Evolutionary conservation across 2,113 vertebrate species (phyloP).

Genomic region (Tapirus terrestris): DNA sequence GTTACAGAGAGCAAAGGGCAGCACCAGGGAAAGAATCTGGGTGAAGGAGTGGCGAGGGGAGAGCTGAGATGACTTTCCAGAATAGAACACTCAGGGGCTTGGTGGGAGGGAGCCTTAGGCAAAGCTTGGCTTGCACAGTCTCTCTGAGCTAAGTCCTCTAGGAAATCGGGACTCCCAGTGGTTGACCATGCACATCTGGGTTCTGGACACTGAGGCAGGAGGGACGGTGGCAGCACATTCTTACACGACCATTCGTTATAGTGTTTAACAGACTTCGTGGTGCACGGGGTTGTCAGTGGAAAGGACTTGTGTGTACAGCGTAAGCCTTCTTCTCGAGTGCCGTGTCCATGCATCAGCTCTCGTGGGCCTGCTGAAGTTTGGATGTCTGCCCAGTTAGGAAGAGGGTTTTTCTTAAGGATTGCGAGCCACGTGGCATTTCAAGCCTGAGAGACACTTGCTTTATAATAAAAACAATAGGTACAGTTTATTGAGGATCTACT

Average conservation of each 20-base stretch:
- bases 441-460: background rate
- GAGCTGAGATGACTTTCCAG: background rate
- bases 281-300: background rate
- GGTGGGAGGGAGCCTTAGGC: background rate
- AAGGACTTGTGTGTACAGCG: background rate
- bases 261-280: background rate
- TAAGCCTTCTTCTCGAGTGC: too few relatives aligned
- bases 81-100: too few relatives aligned
- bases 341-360: background rate
- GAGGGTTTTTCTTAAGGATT: background rate
- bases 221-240: background rate
- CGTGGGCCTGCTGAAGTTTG: background rate
- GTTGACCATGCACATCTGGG: background rate
- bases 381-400: background rate
- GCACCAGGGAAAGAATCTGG: background rate
- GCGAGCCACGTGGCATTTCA: background rate
- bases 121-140: accelerated
- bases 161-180: background rate
- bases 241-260: background rate
- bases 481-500: background rate
- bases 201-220: background rate
- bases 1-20: background rate
- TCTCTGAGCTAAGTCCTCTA: background rate
- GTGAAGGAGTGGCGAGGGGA: background rate
- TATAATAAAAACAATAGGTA: background rate